phyloP scores from a whole-genome alignment of 2,797 vertebrate genomes.

The Sebastes glaucus region DNA sequence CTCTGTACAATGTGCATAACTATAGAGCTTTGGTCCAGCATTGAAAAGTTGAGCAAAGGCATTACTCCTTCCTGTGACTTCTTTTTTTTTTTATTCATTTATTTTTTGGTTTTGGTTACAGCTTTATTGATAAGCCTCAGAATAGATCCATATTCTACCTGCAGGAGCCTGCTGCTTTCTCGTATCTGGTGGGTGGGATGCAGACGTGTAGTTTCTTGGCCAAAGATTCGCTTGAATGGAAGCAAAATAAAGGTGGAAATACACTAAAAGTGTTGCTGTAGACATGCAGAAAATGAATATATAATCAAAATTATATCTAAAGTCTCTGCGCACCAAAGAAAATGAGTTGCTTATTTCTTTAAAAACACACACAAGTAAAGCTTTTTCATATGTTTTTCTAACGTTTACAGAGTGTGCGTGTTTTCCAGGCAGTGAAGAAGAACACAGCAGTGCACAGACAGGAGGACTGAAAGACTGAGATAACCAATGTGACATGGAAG shows the following conservation, averaged over 20 bases:
- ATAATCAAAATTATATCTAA: neutral
- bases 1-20: conserved; percentile 99
- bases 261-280: neutral
- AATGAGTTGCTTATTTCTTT: neutral
- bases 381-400: conserved; percentile 38
- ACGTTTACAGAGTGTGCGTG: conserved; percentile 28
- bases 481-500: conserved; percentile 69
- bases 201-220: conserved; percentile 33
- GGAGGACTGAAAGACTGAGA: conserved; percentile 40
- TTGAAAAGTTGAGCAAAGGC: conserved; percentile 94
- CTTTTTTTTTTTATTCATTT: conserved; percentile 78
- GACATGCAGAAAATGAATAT: neutral
- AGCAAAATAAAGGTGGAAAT: conserved; percentile 8
- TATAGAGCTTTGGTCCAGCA: conserved; percentile 99
- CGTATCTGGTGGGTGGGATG: conserved; percentile 30
- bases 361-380: conserved; percentile 30
- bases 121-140: conserved; percentile 90
- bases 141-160: conserved; percentile 76
- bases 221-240: conserved; percentile 31
- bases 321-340: neutral
- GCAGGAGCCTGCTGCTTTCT: conserved; percentile 44
- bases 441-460: conserved; percentile 43
- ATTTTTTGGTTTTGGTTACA: conserved; percentile 92
- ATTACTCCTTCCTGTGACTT: conserved; percentile 70
- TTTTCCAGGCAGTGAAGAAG: conserved; percentile 45